phyloP scores from a whole-genome alignment of 2,113 vertebrate genomes.

The Synchiropus splendidus region DNA sequence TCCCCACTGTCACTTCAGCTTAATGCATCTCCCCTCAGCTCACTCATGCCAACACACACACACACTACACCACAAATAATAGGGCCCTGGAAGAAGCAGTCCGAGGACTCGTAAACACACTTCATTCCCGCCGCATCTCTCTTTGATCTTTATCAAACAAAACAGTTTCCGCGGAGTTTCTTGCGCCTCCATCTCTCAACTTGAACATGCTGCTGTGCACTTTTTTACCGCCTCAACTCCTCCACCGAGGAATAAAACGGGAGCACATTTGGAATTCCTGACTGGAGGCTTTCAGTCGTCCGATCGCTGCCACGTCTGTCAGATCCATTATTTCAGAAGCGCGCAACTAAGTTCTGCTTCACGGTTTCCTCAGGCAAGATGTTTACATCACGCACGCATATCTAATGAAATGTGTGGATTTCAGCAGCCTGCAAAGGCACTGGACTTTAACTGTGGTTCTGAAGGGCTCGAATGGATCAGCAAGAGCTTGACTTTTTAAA shows the following conservation, averaged over 20 bases:
- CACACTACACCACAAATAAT: slow-evolving; percentile 41
- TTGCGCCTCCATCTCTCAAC: slow-evolving; percentile 29
- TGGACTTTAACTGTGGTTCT: slow-evolving; percentile 10
- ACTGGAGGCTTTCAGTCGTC: slow-evolving; percentile 35
- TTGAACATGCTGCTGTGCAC: slow-evolving; percentile 24
- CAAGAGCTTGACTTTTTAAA: slow-evolving; percentile 12
- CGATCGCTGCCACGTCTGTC: slow-evolving; percentile 41
- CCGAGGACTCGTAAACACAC: slow-evolving; percentile 45
- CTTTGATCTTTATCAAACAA: slow-evolving; percentile 60
- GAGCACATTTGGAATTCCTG: slow-evolving; percentile 40
- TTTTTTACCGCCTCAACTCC: slow-evolving; percentile 19
- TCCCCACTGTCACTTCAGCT: slow-evolving; percentile 48
- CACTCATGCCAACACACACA: slow-evolving; percentile 32
- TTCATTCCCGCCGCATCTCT: slow-evolving; percentile 38
- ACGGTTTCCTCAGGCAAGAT: slow-evolving; percentile 22
- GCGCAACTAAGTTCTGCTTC: slow-evolving; percentile 24
- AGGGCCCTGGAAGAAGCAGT: slow-evolving; percentile 31
- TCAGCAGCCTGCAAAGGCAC: slow-evolving; percentile 6
- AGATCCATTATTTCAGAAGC: slow-evolving; percentile 42
- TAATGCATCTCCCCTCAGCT: slow-evolving; percentile 38
- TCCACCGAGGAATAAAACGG: slow-evolving; percentile 38
- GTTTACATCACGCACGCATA: slow-evolving; percentile 31
- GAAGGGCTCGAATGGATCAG: slow-evolving; percentile 11
- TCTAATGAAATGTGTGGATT: slow-evolving; percentile 20
- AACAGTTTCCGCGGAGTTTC: slow-evolving; percentile 42